Evolutionary conservation across 2,888 invertebrate species (phyloP).

Genomic region (Ramazzottius varieornatus): DNA sequence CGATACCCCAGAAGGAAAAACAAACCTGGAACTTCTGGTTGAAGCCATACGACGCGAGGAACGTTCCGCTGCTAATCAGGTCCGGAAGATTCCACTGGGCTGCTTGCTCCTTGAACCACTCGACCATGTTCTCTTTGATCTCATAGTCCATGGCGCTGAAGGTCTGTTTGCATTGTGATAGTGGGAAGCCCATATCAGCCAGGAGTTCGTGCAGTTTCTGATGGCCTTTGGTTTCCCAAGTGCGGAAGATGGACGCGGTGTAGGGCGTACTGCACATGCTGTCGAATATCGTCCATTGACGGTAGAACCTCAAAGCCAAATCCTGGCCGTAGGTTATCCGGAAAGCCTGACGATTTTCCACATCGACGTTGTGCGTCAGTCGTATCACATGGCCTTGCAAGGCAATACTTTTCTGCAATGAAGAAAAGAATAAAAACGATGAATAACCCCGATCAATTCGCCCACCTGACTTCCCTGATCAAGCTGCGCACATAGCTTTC

Average conservation of each 20-base stretch:
- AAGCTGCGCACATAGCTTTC: too few relatives aligned
- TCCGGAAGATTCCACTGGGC: constrained; percentile 20
- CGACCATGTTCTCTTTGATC: constrained; percentile 36
- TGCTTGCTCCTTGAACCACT: constrained; percentile 32
- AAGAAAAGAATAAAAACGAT: not conserved
- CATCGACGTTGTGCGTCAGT: not conserved
- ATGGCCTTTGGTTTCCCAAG: constrained; percentile 64
- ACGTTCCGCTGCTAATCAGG: not conserved
- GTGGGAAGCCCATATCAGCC: constrained; percentile 71
- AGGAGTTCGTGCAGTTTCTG: constrained; percentile 51
- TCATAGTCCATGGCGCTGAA: constrained; percentile 64
- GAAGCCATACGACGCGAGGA: not conserved
- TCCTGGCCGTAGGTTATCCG: constrained; percentile 6
- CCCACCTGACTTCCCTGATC: too few relatives aligned
- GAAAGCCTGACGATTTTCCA: not conserved
- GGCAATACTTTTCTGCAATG: not conserved
- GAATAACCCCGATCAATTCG: too few relatives aligned
- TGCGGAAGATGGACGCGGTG: constrained; percentile 46
- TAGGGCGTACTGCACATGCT: constrained; percentile 53
- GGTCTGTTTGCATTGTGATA: constrained; percentile 57
- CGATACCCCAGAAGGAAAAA: too few relatives aligned
- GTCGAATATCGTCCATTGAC: constrained; percentile 67
- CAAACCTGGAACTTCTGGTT: constrained; percentile 4
- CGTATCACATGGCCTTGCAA: constrained; percentile 1
- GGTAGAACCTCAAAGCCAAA: constrained; percentile 48